Base-by-base conservation (phyloP, 2,113 vertebrate species). In the Synchiropus splendidus region DNA sequence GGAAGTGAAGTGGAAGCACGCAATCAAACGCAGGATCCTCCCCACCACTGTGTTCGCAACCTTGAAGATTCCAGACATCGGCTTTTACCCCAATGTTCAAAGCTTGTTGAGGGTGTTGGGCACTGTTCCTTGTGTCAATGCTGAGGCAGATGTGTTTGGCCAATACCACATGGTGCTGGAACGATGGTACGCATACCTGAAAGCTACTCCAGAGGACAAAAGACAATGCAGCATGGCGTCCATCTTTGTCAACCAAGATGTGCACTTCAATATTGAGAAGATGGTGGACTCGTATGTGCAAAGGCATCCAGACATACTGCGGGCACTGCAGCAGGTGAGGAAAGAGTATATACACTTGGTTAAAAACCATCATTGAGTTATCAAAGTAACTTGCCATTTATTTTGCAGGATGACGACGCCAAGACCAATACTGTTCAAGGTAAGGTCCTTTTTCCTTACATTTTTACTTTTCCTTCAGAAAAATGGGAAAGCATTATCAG, bases 1-100 rank as follows among this genome's bases (percentile, higher is more conserved):
- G 85, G 85, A 87, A 41, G 82, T 87, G 42, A 87, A 87, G 54
- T 87, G 85, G 85, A 77, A 78, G 18, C 85, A 87, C 2, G 85
- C 85, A 1, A 87, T 84, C 71, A 87, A 87, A 54, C 78, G 82
- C n/a, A 64, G 85, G 33, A 87, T 87, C 54, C 66, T 87, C 2
- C 85, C 85, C 0, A 87, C 85, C 18, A 86, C 80, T 0, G 85
- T 86, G 10, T 86, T 86, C 12, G 84, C 83, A 1, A 86, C 85
- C 0, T 78, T 87, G 33, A 87, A 86, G 62, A 87, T 87, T 36
- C 84, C 82, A 1, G 84, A 87, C 45, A 87, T 87, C 1, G 85
- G 74, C 1, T 87, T 87, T 64, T 87, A 87, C 49, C 85, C 85
- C 1, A 87, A 87, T 3, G 81, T 87, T 21, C 85, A 87, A 56